A percentile compares a stretch with the other conserved stretches of the same genome.
Evolutionary conservation across 1,140 invertebrate genomes (phyloP).

Genomic region (Hyles vespertilio): DNA sequence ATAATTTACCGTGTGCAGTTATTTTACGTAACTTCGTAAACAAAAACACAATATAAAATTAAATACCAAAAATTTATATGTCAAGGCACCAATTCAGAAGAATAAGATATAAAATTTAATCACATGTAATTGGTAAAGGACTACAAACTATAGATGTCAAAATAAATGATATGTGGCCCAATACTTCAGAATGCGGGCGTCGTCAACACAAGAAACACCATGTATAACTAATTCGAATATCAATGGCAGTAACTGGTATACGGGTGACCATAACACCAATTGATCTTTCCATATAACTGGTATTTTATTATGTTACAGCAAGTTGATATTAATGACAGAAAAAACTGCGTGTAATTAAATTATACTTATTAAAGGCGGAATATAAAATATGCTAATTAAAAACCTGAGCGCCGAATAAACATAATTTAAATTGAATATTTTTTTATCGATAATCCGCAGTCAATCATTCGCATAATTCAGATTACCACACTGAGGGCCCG

Average conservation of each 20-base stretch:
- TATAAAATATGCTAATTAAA: too few species aligned
- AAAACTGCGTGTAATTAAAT: too few species aligned
- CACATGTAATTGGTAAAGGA: slow-evolving; percentile 52
- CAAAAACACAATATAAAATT: background rate
- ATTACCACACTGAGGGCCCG: background rate
- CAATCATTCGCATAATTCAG: too few species aligned
- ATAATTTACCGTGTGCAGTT: too few species aligned
- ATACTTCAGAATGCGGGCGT: slow-evolving; percentile 56
- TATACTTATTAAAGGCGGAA: too few species aligned
- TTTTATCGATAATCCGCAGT: too few species aligned
- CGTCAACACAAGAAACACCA: slow-evolving; percentile 38
- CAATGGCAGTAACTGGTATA: slow-evolving; percentile 46
- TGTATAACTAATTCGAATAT: slow-evolving; percentile 52
- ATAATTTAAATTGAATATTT: too few species aligned
- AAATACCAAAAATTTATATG: background rate
- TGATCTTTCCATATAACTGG: too few species aligned
- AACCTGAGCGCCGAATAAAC: too few species aligned
- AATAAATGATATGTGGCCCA: slow-evolving; percentile 67
- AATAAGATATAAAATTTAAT: slow-evolving; percentile 59
- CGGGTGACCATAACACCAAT: slow-evolving; percentile 30
- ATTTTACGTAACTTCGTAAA: too few species aligned
- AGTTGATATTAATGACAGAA: too few species aligned
- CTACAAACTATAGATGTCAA: slow-evolving; percentile 53
- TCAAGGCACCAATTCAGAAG: slow-evolving; percentile 1
- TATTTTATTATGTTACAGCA: too few species aligned